These are phyloP conservation scores for Hartigia nigra DNA, from an alignment of 2,888 invertebrate species.

Conservation along the genomic window DNA sequence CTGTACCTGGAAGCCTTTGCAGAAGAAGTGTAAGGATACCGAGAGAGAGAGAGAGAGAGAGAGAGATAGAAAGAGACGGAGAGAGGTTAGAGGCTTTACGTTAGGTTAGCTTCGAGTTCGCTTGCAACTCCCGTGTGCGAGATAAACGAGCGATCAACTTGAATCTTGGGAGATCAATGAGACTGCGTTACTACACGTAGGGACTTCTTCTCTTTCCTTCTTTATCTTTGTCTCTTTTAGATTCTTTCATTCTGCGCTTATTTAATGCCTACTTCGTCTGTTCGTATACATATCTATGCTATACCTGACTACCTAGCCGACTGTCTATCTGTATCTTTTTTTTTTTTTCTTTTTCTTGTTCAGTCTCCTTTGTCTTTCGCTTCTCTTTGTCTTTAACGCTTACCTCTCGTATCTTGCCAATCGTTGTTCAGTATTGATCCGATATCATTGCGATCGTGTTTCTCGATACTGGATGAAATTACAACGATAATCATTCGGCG, in stretches of 20 bases:
- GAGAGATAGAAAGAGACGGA: conserved; percentile 1
- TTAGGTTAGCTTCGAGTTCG: conserved; percentile 7
- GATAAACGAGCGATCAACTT: conserved; percentile 29
- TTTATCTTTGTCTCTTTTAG: conserved; percentile 5
- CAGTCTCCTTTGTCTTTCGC: conserved; percentile 4
- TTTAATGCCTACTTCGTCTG: background rate
- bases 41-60: background rate
- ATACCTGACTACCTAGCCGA: background rate
- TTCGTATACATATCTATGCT: conserved; percentile 3
- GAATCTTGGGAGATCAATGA: conserved; percentile 35
- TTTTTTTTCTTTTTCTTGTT: background rate
- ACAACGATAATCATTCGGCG: background rate
- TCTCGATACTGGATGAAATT: background rate
- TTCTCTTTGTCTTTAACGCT: conserved; percentile 5
- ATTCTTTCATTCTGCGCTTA: background rate
- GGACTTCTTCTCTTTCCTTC: conserved; percentile 8
- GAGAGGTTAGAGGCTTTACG: conserved; percentile 4
- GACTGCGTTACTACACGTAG: conserved; percentile 48
- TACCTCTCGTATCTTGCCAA: background rate
- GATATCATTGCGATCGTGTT: background rate
- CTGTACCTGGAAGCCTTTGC: background rate
- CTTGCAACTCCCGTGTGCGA: conserved; percentile 27
- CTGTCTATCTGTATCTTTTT: conserved; percentile 18
- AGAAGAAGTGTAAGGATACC: background rate
- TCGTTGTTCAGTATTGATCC: background rate